A percentile compares a stretch with the other conserved stretches of the same genome.
Conservation (phyloP, 1,140 invertebrate genomes). For the Sitobion miscanthi region DNA sequence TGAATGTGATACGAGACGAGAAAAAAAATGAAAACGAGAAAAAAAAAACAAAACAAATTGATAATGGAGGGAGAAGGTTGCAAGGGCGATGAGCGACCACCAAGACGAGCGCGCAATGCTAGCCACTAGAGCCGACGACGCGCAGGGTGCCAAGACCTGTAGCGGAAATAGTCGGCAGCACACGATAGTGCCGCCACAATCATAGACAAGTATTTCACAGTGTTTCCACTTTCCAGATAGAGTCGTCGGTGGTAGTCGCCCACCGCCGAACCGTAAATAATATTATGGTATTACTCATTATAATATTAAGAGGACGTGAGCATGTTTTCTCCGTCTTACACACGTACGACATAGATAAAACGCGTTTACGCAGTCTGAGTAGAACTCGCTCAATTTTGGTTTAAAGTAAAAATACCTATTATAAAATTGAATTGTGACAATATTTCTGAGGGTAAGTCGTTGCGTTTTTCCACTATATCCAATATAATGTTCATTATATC, state of each 20-base stretch:
- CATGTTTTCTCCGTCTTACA: too few species aligned
- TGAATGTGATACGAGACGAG: neutral
- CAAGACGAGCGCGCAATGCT: neutral
- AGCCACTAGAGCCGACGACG: slow-evolving; percentile 69
- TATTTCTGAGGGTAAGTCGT: too few species aligned
- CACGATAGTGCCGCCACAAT: neutral
- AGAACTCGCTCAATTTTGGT: too few species aligned
- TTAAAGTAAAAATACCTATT: too few species aligned
- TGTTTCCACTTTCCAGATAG: slow-evolving; percentile 32
- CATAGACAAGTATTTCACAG: too few species aligned
- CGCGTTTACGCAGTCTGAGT: too few species aligned
- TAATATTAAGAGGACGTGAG: too few species aligned
- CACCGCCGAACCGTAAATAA: neutral
- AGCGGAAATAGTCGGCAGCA: slow-evolving; percentile 62
- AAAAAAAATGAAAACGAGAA: slow-evolving; percentile 1
- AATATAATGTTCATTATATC: too few species aligned
- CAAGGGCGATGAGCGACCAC: neutral
- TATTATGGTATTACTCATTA: too few species aligned
- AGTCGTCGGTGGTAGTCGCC: neutral
- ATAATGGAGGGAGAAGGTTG: slow-evolving; percentile 40
- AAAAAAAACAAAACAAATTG: slow-evolving; percentile 27
- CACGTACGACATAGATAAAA: too few species aligned
- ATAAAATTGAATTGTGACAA: too few species aligned
- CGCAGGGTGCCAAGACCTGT: slow-evolving; percentile 75
- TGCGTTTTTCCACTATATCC: too few species aligned